Percentiles rank a stretch among this genome's conserved stretches.
Conservation (phyloP, 2,113 vertebrate species). For the Nanorana parkeri region DNA sequence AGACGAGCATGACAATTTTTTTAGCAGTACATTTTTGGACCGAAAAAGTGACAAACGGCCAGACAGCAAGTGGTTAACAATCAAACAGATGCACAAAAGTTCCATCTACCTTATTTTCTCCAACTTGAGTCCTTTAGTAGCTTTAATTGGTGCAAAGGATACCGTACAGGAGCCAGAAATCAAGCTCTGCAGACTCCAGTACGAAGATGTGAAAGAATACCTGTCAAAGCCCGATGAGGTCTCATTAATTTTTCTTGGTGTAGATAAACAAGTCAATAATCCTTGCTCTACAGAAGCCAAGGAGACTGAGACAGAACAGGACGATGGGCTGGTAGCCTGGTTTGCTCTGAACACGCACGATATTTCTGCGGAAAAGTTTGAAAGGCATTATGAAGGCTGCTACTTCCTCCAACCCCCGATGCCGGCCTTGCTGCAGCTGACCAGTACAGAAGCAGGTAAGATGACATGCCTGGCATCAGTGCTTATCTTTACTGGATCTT, state of each 20-base stretch:
- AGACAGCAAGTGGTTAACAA: slow-evolving; percentile 79
- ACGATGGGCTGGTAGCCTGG: slow-evolving; percentile 82
- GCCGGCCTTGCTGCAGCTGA: slow-evolving; percentile 83
- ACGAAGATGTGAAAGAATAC: slow-evolving; percentile 73
- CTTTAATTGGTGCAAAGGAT: slow-evolving; percentile 59
- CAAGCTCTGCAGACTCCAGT: slow-evolving; percentile 77
- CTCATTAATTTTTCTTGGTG: slow-evolving; percentile 86
- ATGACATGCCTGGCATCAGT: not conserved
- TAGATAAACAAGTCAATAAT: slow-evolving; percentile 73
- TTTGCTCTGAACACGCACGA: slow-evolving; percentile 83
- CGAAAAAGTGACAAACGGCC: slow-evolving; percentile 84
- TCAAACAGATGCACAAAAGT: slow-evolving; percentile 72
- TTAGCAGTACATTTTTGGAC: slow-evolving; percentile 83
- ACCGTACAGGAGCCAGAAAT: slow-evolving; percentile 65
- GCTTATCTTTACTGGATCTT: too few species aligned
- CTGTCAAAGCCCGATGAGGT: slow-evolving; percentile 69
- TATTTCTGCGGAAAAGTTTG: slow-evolving; percentile 73
- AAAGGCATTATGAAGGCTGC: slow-evolving; percentile 71
- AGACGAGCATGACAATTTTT: slow-evolving; percentile 80
- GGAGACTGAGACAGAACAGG: slow-evolving; percentile 56
- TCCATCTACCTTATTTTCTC: slow-evolving; percentile 88
- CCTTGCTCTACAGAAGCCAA: slow-evolving; percentile 13
- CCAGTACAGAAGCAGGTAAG: slow-evolving; percentile 91
- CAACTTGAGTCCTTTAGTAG: slow-evolving; percentile 82
- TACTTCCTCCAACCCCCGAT: slow-evolving; percentile 81